A percentile compares a stretch with the other conserved stretches of the same genome.
Conservation (phyloP, 2,888 invertebrate species). For the Mongoloraphidia duomilia region DNA sequence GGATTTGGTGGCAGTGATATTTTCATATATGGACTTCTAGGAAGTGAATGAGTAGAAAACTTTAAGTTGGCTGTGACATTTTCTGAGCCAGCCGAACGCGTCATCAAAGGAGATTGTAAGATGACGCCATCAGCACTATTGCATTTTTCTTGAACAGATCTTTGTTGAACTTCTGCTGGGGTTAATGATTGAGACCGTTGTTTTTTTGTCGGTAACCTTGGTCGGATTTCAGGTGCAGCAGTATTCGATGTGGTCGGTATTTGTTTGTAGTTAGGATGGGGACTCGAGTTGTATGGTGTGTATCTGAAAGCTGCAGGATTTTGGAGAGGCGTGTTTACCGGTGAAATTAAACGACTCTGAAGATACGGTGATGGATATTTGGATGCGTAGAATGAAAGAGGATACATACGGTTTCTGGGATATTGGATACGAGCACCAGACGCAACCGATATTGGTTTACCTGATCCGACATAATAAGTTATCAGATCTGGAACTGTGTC, state of each 20-base stretch:
- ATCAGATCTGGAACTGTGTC: constrained; percentile 87
- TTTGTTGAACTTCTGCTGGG: constrained; percentile 39
- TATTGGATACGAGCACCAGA: constrained; percentile 78
- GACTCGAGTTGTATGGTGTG: constrained; percentile 22
- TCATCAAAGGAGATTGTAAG: constrained; percentile 31
- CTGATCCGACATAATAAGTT: constrained; percentile 83
- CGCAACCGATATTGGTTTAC: constrained; percentile 74
- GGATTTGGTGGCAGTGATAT: constrained; percentile 35
- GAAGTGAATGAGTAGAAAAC: constrained; percentile 43
- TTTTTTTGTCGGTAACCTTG: constrained; percentile 40
- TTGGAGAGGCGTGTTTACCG: constrained; percentile 26
- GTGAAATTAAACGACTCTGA: constrained; percentile 29
- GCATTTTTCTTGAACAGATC: constrained; percentile 40
- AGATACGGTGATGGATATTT: constrained; percentile 39
- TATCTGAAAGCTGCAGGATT: constrained; percentile 15
- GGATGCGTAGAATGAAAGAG: constrained; percentile 56
- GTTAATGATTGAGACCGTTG: constrained; percentile 71
- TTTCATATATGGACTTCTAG: constrained; percentile 32
- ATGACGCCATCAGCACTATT: constrained; percentile 58
- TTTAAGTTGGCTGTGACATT: constrained; percentile 24
- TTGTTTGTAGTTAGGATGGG: constrained; percentile 23
- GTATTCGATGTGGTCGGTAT: constrained; percentile 42
- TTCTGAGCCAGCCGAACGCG: constrained; percentile 29
- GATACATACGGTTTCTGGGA: constrained; percentile 70
- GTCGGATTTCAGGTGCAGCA: constrained; percentile 27